Evolutionary conservation across 1,140 invertebrate genomes (phyloP), one percentile per base, ranked within the genome.

Genomic region (Pogonognathellus flavescens): DNA sequence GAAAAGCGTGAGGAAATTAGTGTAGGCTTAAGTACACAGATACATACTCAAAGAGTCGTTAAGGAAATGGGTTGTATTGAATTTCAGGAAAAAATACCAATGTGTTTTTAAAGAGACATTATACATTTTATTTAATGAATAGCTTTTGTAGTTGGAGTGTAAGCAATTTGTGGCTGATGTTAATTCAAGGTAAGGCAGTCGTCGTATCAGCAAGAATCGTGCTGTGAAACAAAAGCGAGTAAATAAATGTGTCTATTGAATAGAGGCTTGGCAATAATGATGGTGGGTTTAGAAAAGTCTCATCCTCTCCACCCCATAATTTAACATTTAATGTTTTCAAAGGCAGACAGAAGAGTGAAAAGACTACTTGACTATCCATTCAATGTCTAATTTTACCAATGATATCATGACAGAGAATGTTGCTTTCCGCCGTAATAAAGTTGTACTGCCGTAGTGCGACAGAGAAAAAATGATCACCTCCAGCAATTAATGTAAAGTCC

Each of bases 121-220:
- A 41, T 41, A 41, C 31, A 41, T 41, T 41, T 41, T 41, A 6
- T 41, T 41, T 41, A 41, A 41, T 41, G 31, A 41, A 41, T 41
- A 41, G 31, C 31, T 41, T 41, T 41, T 41, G 62, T 31, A 25
- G 25, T 22, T 62, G 60, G 60, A 62, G 41, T 76, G 70, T 76
- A 76, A 76, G 41, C 31, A 76, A 76, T 66, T 66, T 66, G 62
- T 66, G 62, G 62, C 13, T 76, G 41, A 76, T 76, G 70, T 76
- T 50, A 76, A 76, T 76, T 76, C 70, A 76, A 76, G 31, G 70
- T 76, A 76, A 76, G 70, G 41, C 31, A 76, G 66, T 41, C 31
- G 31, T 41, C 31, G 31, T 6, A 41, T 41, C 2, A 41, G 31
- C 70, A 76, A 41, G 70, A 76, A 76, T 49, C 70, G 70, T 76